phyloP scores from a whole-genome alignment of 2,797 vertebrate species.

The Sebastes diploproa region DNA sequence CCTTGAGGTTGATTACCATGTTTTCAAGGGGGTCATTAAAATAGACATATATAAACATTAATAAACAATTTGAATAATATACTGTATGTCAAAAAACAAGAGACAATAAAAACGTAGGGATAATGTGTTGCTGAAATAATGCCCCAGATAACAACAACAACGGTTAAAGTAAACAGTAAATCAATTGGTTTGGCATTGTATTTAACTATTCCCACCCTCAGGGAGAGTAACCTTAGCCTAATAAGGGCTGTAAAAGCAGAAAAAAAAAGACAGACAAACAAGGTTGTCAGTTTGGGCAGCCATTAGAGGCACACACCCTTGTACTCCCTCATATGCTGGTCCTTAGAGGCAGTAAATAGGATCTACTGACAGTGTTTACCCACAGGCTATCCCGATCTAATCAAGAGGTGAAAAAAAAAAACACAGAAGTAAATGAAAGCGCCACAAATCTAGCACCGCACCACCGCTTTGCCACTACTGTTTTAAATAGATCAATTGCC shows the following conservation, averaged over 20 bases:
- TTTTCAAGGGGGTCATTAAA: background rate
- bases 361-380: slow-evolving; percentile 62
- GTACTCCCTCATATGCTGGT: slow-evolving; percentile 30
- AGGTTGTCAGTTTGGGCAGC: slow-evolving; percentile 21
- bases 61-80: background rate
- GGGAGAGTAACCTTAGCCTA: slow-evolving; percentile 1
- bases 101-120: background rate
- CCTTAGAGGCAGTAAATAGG: slow-evolving; percentile 51
- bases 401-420: slow-evolving; percentile 56
- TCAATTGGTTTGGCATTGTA: background rate
- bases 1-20: background rate
- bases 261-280: slow-evolving; percentile 13
- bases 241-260: slow-evolving; percentile 19
- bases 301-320: slow-evolving; percentile 35
- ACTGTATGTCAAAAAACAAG: background rate
- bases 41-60: background rate
- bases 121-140: background rate
- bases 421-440: slow-evolving; percentile 65
- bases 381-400: slow-evolving; percentile 64
- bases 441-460: slow-evolving; percentile 62
- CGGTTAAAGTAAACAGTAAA: slow-evolving; percentile 8
- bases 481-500: slow-evolving; percentile 76
- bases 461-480: slow-evolving; percentile 37
- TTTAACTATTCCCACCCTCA: slow-evolving; percentile 20
- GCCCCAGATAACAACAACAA: background rate